Evolutionary conservation across 2,888 invertebrate species (phyloP), one percentile per base, ranked within the genome.

Genomic region (Rhogogaster chlorosoma): DNA sequence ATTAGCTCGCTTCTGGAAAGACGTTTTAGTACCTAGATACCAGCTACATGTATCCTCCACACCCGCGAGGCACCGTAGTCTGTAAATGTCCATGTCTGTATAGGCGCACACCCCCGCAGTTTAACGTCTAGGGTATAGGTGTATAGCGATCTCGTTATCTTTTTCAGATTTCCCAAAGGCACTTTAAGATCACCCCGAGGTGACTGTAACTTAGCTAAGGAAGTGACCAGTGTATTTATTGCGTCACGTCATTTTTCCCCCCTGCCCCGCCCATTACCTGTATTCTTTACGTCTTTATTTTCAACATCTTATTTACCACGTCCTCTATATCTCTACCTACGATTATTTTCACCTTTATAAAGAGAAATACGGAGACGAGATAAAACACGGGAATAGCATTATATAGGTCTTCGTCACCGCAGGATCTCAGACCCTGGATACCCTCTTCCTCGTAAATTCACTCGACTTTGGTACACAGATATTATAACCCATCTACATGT

Each of bases 161-260:
- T 83, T 83, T 83, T 83, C 83, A 83, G 83, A 83, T 83, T 83
- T 83, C 83, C 83, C 83, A 83, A 83, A 83, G 83, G 83, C 83
- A 83, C 83, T 83, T 83, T 83, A 83, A 83, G 67, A 83, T 83
- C 83, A 83, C 83, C 83, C 45, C 71, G 45, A 67, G 83, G 83
- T 67, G 83, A 67, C 83, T 83, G 83, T 67, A 83, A 67, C 67
- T 29, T 67, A 45, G 64, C 38, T 61, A 26, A 49, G 38, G 61
- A 80, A 80, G 83, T 83, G 83, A 83, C 83, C 83, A 10, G 64
- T 18, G 67, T 83, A 83, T 83, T 83, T 83, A 83, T 67, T 36
- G 61, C 77, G 29, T 77, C 45, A 77, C 77, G 77, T 77, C 49
- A 77, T 77, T 22, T 75, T 45, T 10, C 7, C 49, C 77, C 77